phyloP scores from a whole-genome alignment of 2,113 vertebrate genomes.

The Oryzias woworae region DNA sequence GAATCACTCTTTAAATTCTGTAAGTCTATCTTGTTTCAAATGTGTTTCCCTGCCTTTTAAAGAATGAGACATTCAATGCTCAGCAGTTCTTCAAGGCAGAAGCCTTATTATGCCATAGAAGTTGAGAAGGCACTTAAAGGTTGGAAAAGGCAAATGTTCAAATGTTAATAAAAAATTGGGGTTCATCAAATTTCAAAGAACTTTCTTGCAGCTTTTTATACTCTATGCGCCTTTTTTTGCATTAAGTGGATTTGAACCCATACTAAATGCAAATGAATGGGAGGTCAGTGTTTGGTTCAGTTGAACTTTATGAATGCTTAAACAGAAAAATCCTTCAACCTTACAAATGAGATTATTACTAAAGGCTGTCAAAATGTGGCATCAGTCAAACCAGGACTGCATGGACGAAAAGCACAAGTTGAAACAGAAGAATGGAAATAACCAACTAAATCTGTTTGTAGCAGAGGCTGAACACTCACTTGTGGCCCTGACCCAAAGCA shows the following conservation, averaged over 20 bases:
- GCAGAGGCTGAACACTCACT: constrained; percentile 21
- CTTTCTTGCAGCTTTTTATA: background rate
- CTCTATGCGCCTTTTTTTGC: background rate
- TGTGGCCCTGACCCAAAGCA: constrained; percentile 3
- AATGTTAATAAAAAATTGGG: too few relatives aligned
- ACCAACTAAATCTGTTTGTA: constrained; percentile 9
- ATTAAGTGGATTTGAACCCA: constrained; percentile 1
- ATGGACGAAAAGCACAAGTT: background rate
- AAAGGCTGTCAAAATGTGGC: background rate
- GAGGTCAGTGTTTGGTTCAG: background rate
- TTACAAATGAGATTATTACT: background rate
- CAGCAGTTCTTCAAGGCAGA: too few relatives aligned
- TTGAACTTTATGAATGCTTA: background rate
- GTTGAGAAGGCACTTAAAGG: background rate
- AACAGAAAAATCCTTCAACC: background rate
- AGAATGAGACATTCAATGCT: too few relatives aligned
- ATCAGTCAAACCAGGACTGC: background rate
- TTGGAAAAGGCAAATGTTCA: too few relatives aligned
- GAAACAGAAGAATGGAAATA: background rate
- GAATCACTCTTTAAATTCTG: too few relatives aligned
- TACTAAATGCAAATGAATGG: constrained; percentile 12
- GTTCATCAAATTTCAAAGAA: background rate
- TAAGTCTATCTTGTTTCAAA: too few relatives aligned
- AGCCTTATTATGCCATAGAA: background rate
- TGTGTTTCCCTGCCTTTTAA: too few relatives aligned